These are phyloP conservation scores for Schizotus pectinicornis DNA, from an alignment of 2,888 invertebrate species.

Conservation along the genomic window DNA sequence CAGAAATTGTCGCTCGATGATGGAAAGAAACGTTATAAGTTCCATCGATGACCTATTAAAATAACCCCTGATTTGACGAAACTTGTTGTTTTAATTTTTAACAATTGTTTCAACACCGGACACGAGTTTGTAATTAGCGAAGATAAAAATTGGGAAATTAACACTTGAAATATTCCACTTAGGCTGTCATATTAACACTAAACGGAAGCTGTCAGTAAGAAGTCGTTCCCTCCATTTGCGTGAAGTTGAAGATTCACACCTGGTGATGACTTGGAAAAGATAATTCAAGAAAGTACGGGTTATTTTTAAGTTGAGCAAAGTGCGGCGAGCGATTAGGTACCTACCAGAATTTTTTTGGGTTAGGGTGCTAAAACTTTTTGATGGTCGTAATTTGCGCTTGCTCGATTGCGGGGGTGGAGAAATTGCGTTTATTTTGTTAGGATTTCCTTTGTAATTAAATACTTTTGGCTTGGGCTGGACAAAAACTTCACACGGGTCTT, in stretches of 20 bases:
- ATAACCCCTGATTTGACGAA: not conserved
- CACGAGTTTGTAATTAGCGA: not conserved
- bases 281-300: not conserved
- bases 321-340: no score
- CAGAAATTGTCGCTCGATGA: conserved; percentile 42
- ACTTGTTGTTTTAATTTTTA: not conserved
- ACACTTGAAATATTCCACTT: conserved; percentile 6
- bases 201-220: conserved; percentile 26
- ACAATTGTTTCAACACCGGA: not conserved
- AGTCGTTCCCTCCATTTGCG: conserved; percentile 10
- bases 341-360: not conserved
- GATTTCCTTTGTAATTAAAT: conserved; percentile 31
- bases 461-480: conserved; percentile 12
- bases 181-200: conserved; percentile 2
- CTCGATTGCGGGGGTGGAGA: conserved; percentile 4
- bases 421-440: conserved; percentile 27
- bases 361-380: not conserved
- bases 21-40: conserved; percentile 32
- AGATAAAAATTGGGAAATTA: conserved; percentile 7
- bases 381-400: not conserved
- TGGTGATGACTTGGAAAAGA: conserved; percentile 5
- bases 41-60: conserved; percentile 28
- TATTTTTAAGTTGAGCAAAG: conserved; percentile 12
- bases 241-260: conserved; percentile 20
- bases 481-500: conserved; percentile 42